Evolutionary conservation across 2,113 vertebrate genomes (phyloP).

Genomic region (Pampusana beccarii): DNA sequence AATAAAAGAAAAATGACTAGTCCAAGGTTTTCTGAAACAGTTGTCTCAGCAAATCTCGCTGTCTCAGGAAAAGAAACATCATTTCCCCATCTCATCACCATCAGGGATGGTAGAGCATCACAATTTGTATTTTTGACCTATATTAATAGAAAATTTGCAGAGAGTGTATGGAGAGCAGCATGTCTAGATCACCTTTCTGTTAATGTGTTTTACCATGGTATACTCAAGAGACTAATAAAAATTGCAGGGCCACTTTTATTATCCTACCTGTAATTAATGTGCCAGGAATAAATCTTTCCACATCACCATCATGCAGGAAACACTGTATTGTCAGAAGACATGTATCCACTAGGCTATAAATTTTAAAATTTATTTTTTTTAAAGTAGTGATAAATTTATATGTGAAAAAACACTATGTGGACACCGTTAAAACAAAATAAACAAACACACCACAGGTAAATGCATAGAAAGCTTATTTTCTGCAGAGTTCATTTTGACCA

Average conservation of each 20-base stretch:
- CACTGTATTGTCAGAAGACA: neutral
- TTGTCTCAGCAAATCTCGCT: neutral
- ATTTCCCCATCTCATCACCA: neutral
- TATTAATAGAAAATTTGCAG: neutral
- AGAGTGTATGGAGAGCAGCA: neutral
- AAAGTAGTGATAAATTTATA: neutral
- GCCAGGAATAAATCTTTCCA: neutral
- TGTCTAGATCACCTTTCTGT: neutral
- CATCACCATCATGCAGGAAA: neutral
- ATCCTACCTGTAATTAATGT: neutral
- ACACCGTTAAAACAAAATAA: neutral
- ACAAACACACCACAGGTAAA: neutral
- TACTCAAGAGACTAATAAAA: neutral
- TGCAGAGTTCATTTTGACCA: neutral
- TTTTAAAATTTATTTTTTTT: neutral
- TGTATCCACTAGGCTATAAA: neutral
- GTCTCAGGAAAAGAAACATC: neutral
- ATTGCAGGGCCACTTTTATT: neutral
- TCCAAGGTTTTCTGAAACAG: neutral
- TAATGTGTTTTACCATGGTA: neutral
- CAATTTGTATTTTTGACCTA: neutral
- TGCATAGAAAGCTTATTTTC: neutral
- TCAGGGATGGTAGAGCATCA: neutral
- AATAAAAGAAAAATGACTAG: neutral
- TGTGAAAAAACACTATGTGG: neutral